A percentile compares a stretch with the other conserved stretches of the same genome.
Evolutionary conservation across 1,140 invertebrate species (phyloP).

Genomic region (Araneus ventricosus): DNA sequence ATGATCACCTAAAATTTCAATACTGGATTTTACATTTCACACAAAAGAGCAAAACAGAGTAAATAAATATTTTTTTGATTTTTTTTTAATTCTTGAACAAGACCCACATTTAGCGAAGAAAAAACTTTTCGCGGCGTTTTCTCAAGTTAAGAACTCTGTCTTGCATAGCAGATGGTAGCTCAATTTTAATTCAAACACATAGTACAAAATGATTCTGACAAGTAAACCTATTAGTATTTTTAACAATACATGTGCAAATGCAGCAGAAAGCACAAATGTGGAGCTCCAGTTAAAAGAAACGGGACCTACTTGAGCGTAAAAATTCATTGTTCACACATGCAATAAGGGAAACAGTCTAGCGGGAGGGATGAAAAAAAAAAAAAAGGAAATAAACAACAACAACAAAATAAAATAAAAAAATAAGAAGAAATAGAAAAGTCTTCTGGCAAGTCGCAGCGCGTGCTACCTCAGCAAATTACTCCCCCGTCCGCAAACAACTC

Average conservation of each 20-base stretch:
- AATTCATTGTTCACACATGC: conserved; percentile 65
- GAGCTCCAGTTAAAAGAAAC: not conserved
- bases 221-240: not conserved
- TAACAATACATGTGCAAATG: not conserved
- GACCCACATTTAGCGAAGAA: too few relatives aligned
- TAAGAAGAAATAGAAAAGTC: conserved; percentile 5
- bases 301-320: conserved; percentile 29
- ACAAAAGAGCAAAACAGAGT: too few relatives aligned
- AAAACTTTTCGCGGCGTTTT: too few relatives aligned
- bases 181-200: too few relatives aligned
- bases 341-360: not conserved
- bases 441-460: conserved; percentile 55
- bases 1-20: too few relatives aligned
- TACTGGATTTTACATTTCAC: too few relatives aligned
- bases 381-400: not conserved
- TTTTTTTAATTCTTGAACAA: too few relatives aligned
- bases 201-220: too few relatives aligned
- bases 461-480: conserved; percentile 74
- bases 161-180: too few relatives aligned
- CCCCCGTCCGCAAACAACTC: conserved; percentile 73
- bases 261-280: not conserved
- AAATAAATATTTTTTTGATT: too few relatives aligned
- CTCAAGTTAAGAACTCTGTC: too few relatives aligned
- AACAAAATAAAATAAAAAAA: not conserved
- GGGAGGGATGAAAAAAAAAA: conserved; percentile 3